A percentile compares a stretch with the other conserved stretches of the same genome.
phyloP scores from a whole-genome alignment of 2,888 invertebrate genomes.

The Andrena camellia region DNA sequence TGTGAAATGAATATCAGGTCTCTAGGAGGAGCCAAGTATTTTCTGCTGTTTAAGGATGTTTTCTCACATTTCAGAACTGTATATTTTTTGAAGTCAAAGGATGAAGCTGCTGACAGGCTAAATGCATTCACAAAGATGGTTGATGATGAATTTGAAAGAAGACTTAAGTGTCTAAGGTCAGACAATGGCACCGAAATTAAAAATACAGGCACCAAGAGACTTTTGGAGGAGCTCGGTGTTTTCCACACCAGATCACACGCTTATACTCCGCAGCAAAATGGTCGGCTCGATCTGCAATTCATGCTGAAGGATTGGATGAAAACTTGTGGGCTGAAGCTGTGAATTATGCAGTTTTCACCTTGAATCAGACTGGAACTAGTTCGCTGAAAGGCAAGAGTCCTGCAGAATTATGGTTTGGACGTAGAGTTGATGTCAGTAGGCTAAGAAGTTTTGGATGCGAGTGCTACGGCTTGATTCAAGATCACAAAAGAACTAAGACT shows the following conservation, averaged over 20 bases:
- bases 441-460: conserved; percentile 64
- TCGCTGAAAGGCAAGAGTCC: conserved; percentile 14
- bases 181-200: background rate
- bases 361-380: conserved; percentile 56
- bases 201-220: background rate
- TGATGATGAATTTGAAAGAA: background rate
- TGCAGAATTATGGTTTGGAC: conserved; percentile 52
- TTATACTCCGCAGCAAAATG: background rate
- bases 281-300: background rate
- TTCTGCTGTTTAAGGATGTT: background rate
- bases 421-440: conserved; percentile 21
- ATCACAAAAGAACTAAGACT: conserved; percentile 62
- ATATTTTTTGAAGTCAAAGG: background rate
- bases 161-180: background rate
- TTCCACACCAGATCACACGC: background rate
- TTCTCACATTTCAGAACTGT: background rate
- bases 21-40: background rate
- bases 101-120: background rate
- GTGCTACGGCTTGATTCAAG: conserved; percentile 62
- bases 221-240: background rate
- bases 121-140: background rate
- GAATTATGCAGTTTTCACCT: background rate
- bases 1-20: background rate
- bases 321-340: background rate
- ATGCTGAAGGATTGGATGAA: background rate